These are phyloP conservation scores for Drosophila pegasa DNA, from an alignment of 2,888 invertebrate species.

Conservation along the genomic window DNA sequence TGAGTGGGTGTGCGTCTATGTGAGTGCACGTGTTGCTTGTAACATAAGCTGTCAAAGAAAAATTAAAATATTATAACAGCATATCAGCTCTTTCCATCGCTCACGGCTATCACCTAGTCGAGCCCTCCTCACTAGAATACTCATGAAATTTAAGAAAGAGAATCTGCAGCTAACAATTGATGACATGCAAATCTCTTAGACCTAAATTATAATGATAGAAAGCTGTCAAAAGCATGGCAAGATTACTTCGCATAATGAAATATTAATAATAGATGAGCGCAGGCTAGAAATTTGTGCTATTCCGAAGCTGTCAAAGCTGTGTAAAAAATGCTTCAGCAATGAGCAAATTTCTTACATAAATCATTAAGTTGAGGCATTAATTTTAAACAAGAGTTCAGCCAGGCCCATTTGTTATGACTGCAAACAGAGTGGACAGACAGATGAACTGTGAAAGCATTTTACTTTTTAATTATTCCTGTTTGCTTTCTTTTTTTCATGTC, in stretches of 20 bases:
- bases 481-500: slow-evolving; percentile 2
- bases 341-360: not conserved
- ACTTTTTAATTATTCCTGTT: not conserved
- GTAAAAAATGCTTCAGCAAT: not conserved
- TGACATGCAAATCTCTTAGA: not conserved
- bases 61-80: too few species aligned
- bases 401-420: slow-evolving; percentile 7
- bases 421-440: not conserved
- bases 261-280: slow-evolving; percentile 1
- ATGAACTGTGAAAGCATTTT: not conserved
- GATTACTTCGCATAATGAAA: not conserved
- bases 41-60: too few species aligned
- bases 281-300: not conserved
- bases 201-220: not conserved
- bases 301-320: not conserved
- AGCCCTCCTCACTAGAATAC: not conserved
- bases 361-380: slow-evolving; percentile 1
- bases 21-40: too few species aligned
- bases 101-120: not conserved
- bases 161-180: not conserved
- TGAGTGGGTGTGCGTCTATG: too few species aligned
- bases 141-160: not conserved
- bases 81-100: too few species aligned
- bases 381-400: slow-evolving; percentile 1
- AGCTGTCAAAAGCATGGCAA: slow-evolving; percentile 1